phyloP scores from a whole-genome alignment of 92 coral and sea anemone genomes.

The Porites evermanni region DNA sequence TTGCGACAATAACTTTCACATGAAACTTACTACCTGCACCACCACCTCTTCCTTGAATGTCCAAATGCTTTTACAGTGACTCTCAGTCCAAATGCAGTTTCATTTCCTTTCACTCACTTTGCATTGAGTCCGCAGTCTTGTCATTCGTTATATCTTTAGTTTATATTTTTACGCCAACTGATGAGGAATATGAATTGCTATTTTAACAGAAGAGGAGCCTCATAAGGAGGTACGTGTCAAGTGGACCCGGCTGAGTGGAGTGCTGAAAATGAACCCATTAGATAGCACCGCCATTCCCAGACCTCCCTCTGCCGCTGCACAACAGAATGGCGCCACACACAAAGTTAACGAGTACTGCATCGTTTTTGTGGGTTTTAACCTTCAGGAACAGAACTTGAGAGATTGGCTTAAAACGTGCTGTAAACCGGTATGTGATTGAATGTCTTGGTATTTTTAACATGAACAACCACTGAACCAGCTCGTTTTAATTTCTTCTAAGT shows the following conservation, averaged over 20 bases:
- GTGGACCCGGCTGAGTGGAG: conserved; percentile 78
- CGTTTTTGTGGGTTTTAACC: conserved; percentile 78
- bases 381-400: conserved; percentile 66
- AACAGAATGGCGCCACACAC: conserved; percentile 59
- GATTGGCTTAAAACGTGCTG: conserved; percentile 82
- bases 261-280: conserved; percentile 60
- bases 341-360: conserved; percentile 64
- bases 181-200: background rate
- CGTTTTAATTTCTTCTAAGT: background rate
- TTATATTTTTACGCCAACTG: too few relatives aligned
- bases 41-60: too few relatives aligned
- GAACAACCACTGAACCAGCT: too few relatives aligned
- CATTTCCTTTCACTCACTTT: too few relatives aligned
- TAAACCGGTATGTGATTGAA: conserved; percentile 62
- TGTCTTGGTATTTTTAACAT: background rate
- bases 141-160: too few relatives aligned
- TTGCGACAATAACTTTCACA: too few relatives aligned
- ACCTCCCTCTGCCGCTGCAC: conserved; percentile 74
- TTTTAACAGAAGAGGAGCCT: conserved; percentile 61
- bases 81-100: too few relatives aligned
- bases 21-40: too few relatives aligned
- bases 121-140: too few relatives aligned
- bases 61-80: too few relatives aligned
- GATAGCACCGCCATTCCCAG: conserved; percentile 72
- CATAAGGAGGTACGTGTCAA: conserved; percentile 62